Percentiles rank a stretch among this genome's conserved stretches.
These are phyloP conservation scores for Drosophila sulfurigaster DNA, from an alignment of 1,140 invertebrate genomes.

Conservation along the genomic window DNA sequence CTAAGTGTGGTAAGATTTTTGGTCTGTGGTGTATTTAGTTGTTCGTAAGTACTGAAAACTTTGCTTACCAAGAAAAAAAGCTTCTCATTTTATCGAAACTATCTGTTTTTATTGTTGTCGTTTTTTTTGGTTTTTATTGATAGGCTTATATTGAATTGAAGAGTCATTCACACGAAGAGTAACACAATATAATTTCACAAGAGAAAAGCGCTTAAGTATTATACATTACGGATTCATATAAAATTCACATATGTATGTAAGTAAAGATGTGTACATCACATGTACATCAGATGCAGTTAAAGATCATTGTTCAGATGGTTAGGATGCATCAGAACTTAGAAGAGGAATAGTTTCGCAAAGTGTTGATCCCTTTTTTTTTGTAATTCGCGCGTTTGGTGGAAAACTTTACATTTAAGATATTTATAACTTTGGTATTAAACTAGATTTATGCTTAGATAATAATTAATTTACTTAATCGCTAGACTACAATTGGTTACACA, in stretches of 20 bases:
- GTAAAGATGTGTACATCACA: conserved; percentile 43
- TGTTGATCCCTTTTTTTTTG: conserved; percentile 18
- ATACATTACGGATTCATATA: conserved; percentile 50
- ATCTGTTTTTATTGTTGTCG: conserved; percentile 6
- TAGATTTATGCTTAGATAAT: conserved; percentile 78
- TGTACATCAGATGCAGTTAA: conserved; percentile 29
- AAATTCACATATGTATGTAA: conserved; percentile 55
- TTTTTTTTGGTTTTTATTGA: conserved; percentile 42
- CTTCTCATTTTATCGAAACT: not conserved
- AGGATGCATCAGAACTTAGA: conserved; percentile 13
- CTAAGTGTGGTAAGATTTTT: too few species aligned
- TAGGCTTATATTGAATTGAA: conserved; percentile 54
- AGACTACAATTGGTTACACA: conserved; percentile 64
- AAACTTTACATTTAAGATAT: conserved; percentile 63
- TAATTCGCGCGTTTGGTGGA: conserved; percentile 29
- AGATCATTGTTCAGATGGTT: conserved; percentile 50
- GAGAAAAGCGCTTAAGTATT: conserved; percentile 72
- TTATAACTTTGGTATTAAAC: conserved; percentile 82
- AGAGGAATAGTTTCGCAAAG: conserved; percentile 31
- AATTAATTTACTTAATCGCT: conserved; percentile 80
- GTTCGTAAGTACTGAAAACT: not conserved
- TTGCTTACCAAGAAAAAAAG: not conserved
- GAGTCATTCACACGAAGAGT: conserved; percentile 69
- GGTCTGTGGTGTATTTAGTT: too few species aligned
- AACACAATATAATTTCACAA: conserved; percentile 73